These are phyloP conservation scores for Sylvicapra grimmia DNA, from an alignment of 2,113 vertebrate species.

Conservation along the genomic window DNA sequence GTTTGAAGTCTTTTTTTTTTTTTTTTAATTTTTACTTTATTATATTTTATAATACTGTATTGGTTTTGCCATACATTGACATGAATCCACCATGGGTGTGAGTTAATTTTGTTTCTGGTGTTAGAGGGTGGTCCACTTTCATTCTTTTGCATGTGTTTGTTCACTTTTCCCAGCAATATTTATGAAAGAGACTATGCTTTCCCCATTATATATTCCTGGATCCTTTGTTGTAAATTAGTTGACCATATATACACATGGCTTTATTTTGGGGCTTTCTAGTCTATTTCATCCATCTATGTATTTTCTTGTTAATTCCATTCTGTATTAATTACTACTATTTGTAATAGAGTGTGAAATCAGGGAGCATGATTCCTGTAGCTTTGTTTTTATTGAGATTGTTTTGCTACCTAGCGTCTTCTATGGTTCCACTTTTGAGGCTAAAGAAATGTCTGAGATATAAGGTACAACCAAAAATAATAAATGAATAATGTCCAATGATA, in stretches of 20 bases:
- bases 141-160: not conserved
- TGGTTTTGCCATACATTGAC: no score
- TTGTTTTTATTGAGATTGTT: not conserved
- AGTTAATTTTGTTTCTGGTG: not conserved
- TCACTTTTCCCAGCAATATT: not conserved
- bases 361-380: not conserved
- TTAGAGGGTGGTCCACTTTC: not conserved
- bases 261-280: not conserved
- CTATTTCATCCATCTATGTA: not conserved
- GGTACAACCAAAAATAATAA: not conserved
- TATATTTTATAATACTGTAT: no score
- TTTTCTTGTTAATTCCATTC: not conserved
- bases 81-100: no score
- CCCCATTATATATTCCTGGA: not conserved
- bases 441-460: not conserved
- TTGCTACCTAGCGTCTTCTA: not conserved
- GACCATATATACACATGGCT: not conserved
- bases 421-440: not conserved
- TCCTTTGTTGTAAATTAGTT: not conserved
- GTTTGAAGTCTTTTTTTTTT: not conserved
- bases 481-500: not conserved
- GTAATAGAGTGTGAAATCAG: not conserved
- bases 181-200: not conserved
- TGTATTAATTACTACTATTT: not conserved
- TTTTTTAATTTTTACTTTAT: no score